Conservation (phyloP, 2,113 vertebrate species). For the Sander vitreus region DNA sequence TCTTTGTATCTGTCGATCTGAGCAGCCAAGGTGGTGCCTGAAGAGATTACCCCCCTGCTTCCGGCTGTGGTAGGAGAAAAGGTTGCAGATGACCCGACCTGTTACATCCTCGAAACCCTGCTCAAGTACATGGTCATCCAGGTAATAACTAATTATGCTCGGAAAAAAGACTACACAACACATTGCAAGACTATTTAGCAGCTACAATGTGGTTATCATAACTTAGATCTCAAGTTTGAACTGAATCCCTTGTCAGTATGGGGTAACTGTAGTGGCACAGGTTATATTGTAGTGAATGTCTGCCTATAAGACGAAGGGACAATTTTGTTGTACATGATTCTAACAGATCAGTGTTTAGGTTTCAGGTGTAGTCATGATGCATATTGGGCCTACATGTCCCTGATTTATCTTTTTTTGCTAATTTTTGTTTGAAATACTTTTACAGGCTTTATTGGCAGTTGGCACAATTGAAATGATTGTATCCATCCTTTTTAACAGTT, state of each 20-base stretch:
- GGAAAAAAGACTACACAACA: neutral
- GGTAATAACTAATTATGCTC: slow-evolving; percentile 78
- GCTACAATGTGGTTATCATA: neutral
- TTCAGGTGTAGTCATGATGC: neutral
- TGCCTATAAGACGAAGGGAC: neutral
- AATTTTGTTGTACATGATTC: neutral
- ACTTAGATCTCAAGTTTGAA: neutral
- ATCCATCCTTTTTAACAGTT: neutral
- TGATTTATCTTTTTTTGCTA: neutral
- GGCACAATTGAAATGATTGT: neutral
- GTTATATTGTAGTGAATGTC: neutral
- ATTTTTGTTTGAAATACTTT: too few relatives aligned
- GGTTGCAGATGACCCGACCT: slow-evolving; percentile 92
- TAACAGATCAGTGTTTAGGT: neutral
- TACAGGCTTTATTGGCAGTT: neutral
- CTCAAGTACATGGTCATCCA: slow-evolving; percentile 97
- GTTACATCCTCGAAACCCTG: slow-evolving; percentile 94
- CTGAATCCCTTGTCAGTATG: neutral
- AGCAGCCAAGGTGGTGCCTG: slow-evolving; percentile 93
- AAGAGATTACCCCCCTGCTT: slow-evolving; percentile 95
- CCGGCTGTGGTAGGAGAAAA: slow-evolving; percentile 93
- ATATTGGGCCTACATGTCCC: neutral
- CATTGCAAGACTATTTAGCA: neutral
- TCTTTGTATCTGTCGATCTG: slow-evolving; percentile 34
- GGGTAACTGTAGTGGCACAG: neutral